Conservation (phyloP, 2,888 invertebrate genomes). For the Julus scanicus region DNA sequence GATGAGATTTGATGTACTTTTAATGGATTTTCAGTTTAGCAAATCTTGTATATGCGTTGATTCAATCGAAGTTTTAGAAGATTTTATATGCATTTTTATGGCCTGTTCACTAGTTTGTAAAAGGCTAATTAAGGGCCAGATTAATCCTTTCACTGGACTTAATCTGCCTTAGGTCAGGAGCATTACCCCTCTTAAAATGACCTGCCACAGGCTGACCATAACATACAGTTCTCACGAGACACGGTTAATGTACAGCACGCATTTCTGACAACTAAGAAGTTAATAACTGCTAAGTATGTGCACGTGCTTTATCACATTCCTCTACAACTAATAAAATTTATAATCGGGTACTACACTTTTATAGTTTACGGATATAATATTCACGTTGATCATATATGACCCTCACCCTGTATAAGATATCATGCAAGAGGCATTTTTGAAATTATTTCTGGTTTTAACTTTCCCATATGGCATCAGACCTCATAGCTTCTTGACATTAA, state of each 20-base stretch:
- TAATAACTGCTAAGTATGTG: neutral
- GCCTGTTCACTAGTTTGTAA: neutral
- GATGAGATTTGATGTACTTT: neutral
- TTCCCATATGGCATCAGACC: neutral
- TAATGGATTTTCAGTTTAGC: neutral
- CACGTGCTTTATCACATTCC: conserved; percentile 45
- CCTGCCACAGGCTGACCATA: conserved; percentile 19
- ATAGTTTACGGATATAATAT: conserved; percentile 29
- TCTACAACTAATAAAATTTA: conserved; percentile 38
- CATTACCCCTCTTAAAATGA: neutral
- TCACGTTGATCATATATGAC: neutral
- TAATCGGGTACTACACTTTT: conserved; percentile 4
- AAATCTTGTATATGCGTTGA: neutral
- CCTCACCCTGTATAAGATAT: neutral
- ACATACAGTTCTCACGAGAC: neutral
- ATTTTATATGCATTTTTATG: conserved; percentile 3
- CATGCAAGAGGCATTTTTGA: neutral
- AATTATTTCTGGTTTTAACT: neutral
- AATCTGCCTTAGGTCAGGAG: neutral
- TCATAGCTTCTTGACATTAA: neutral
- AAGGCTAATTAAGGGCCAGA: neutral
- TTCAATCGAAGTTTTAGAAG: neutral
- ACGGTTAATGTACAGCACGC: neutral
- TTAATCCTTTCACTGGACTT: neutral
- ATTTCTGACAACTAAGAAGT: conserved; percentile 26